A percentile compares a stretch with the other conserved stretches of the same genome.
These are phyloP conservation scores for Atopsyche davidsoni DNA, from an alignment of 1,140 invertebrate species.

Conservation along the genomic window DNA sequence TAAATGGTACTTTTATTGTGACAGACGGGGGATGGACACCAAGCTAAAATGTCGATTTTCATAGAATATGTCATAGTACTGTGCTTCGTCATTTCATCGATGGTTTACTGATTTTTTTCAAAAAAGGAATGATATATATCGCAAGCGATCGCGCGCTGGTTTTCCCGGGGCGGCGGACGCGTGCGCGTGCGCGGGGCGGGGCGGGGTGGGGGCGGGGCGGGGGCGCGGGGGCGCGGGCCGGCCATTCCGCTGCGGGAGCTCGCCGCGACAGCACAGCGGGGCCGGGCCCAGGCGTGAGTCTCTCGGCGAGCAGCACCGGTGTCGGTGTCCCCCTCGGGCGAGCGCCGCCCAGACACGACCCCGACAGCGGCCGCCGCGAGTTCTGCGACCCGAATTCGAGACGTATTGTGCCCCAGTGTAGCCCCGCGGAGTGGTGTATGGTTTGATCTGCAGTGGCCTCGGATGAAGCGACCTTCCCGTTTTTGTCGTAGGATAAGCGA, in stretches of 20 bases:
- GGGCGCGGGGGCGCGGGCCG: too few species aligned
- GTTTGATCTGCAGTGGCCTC: slow-evolving; percentile 20
- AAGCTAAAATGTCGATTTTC: too few species aligned
- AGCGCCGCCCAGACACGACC: neutral
- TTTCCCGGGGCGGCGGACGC: neutral
- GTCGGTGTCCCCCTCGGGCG: neutral
- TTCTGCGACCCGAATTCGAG: slow-evolving; percentile 2
- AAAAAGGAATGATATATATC: too few species aligned
- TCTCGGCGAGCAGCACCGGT: slow-evolving; percentile 5
- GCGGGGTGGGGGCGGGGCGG: slow-evolving; percentile 15
- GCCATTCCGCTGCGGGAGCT: slow-evolving; percentile 16
- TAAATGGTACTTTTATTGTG: too few species aligned
- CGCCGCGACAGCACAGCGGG: slow-evolving; percentile 18
- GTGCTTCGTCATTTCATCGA: too few species aligned
- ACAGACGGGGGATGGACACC: too few species aligned
- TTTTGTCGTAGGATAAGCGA: slow-evolving; percentile 13
- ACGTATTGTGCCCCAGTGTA: slow-evolving; percentile 15
- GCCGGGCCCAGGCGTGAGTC: too few species aligned
- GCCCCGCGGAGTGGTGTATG: slow-evolving; percentile 16
- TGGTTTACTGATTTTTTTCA: too few species aligned
- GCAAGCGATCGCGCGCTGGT: neutral
- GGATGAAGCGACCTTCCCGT: slow-evolving; percentile 16
- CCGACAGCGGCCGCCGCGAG: neutral
- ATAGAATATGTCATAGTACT: too few species aligned
- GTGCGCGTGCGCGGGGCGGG: neutral